A percentile compares a stretch with the other conserved stretches of the same genome.
Conservation (phyloP, 2,797 vertebrate species). For the Tiaroga cobitis region DNA sequence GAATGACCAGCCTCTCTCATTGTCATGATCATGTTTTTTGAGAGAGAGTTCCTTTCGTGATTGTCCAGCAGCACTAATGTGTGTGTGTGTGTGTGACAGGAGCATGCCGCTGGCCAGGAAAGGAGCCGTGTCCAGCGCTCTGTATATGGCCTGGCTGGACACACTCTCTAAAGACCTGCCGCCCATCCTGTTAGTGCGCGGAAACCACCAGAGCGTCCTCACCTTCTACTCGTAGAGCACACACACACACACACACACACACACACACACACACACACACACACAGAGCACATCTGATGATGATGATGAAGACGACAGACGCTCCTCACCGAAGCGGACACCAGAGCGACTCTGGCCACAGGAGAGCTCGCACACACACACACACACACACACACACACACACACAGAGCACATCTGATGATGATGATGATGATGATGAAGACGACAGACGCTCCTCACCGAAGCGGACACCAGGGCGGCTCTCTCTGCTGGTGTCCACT, state of each 20-base stretch:
- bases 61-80: not conserved
- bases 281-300: constrained; percentile 45
- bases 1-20: too few relatives aligned
- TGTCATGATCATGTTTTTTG: too few relatives aligned
- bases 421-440: too few relatives aligned
- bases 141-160: constrained; percentile 98
- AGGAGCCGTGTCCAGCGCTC: constrained; percentile 90
- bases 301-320: constrained; percentile 35
- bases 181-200: constrained; percentile 91
- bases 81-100: constrained; percentile 71
- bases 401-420: not conserved
- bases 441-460: too few relatives aligned
- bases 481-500: constrained; percentile 40
- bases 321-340: constrained; percentile 55
- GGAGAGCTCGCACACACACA: constrained; percentile 64
- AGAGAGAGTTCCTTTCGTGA: too few relatives aligned
- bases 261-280: constrained; percentile 48
- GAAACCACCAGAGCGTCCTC: constrained; percentile 98
- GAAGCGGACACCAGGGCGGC: not conserved
- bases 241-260: constrained; percentile 60
- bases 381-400: constrained; percentile 53
- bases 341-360: constrained; percentile 3
- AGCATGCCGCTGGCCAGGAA: constrained; percentile 96
- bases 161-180: constrained; percentile 90
- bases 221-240: constrained; percentile 95